Evolutionary conservation across 37 sponge, comb jelly and placozoan genomes (phyloP), one percentile per base, ranked within the genome.

Genomic region (Bolinopsis microptera): DNA sequence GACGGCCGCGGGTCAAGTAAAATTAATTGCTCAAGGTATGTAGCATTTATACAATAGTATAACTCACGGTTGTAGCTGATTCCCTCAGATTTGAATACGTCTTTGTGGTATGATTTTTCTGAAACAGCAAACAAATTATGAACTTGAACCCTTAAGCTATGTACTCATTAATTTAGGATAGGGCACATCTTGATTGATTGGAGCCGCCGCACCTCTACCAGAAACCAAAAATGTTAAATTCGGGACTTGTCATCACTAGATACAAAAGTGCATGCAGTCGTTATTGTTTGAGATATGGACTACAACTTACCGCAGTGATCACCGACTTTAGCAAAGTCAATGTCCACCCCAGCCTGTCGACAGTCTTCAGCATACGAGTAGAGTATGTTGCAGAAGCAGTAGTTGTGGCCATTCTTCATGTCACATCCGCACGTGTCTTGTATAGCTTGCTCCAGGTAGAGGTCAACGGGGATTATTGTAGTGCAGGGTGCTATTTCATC

Each of bases 51-150:
- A n/a, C n/a, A n/a, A n/a, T 72, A 24, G 74, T n/a, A 40, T 26
- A 39, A 86, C 90, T 86, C 31, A 86, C 90, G 90, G 0, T 41
- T 86, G 26, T 27, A 86, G 5, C 0, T 26, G n/a, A 86, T 0
- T 86, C 90, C 90, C 26, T 86, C 90, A 0, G 27, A 0, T 34
- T 41, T 86, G 61, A 86, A 86, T n/a, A 41, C 90, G 16, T 86
- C 48, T 23, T 40, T 18, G 61, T 86, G 61, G 90, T 24, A 86
- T 5, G 90, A 86, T 38, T 86, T 86, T 22, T 24, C 90, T 86
- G 90, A 86, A 77, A 70, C 30, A 70, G 25, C 27, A 77, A 32
- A 34, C 5, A 48, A 48, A 18, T 48, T 48, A 48, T 13, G 61
- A n/a, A n/a, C n/a, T n/a, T n/a, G n/a, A n/a, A n/a, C n/a, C n/a